phyloP scores from a whole-genome alignment of 2,113 vertebrate species.

The Paracanthobrama guichenoti region DNA sequence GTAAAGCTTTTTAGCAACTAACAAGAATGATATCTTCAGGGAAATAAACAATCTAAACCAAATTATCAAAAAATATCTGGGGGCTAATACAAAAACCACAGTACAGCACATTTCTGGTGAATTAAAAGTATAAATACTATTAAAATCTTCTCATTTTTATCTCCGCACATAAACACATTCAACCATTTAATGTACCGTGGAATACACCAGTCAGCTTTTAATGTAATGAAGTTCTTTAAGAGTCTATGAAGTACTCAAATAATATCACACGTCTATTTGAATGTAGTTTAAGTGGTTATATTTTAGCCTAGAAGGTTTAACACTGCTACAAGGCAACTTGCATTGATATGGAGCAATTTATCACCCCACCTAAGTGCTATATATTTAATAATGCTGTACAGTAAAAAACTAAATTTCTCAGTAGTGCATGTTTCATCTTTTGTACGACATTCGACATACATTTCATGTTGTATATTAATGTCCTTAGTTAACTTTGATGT shows the following conservation, averaged over 20 bases:
- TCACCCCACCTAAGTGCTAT: not conserved
- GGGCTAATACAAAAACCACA: constrained; percentile 9
- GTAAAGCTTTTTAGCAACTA: not conserved
- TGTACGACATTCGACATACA: not conserved
- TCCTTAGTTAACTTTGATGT: constrained; percentile 17
- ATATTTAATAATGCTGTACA: not conserved
- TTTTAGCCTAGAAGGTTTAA: not conserved
- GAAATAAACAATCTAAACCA: constrained; percentile 21
- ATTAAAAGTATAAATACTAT: constrained; percentile 37
- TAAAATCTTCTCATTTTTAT: constrained; percentile 11
- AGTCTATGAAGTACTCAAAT: not conserved
- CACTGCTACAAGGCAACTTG: not conserved
- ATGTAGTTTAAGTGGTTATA: not conserved
- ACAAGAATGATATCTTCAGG: not conserved
- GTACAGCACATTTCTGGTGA: not conserved
- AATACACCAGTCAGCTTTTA: constrained; percentile 23
- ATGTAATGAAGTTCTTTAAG: not conserved
- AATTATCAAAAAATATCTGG: constrained; percentile 13
- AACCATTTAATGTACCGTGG: not conserved
- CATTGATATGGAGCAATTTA: not conserved
- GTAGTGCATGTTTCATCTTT: not conserved
- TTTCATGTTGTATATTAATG: constrained; percentile 12
- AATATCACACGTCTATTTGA: constrained; percentile 19
- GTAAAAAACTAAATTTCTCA: not conserved
- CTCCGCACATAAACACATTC: not conserved